These are phyloP conservation scores for Solea senegalensis DNA, from an alignment of 2,113 vertebrate species.

Conservation along the genomic window DNA sequence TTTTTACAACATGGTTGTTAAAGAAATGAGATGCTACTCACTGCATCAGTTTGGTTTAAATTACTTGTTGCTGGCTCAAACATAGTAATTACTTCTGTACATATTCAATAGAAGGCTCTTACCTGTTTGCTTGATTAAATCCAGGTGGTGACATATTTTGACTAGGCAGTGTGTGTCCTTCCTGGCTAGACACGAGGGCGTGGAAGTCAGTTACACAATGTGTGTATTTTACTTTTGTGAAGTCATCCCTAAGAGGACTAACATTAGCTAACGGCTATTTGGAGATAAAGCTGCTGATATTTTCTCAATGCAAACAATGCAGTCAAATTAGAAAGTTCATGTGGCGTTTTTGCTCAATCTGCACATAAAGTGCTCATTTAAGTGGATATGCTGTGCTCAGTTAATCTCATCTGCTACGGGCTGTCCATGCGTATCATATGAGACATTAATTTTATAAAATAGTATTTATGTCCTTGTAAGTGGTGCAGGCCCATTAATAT, in stretches of 20 bases:
- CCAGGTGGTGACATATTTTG: too few relatives aligned
- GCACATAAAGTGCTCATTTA: neutral
- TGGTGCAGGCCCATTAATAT: neutral
- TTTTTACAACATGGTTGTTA: too few relatives aligned
- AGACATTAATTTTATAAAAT: neutral
- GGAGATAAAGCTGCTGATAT: neutral
- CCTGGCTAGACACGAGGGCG: neutral
- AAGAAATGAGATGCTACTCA: too few relatives aligned
- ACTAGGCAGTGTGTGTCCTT: neutral
- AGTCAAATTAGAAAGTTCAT: neutral
- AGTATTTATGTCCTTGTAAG: neutral
- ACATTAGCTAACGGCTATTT: neutral
- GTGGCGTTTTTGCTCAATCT: neutral
- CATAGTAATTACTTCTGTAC: too few relatives aligned
- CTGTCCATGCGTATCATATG: neutral
- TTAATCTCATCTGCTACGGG: neutral
- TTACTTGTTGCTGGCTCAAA: too few relatives aligned
- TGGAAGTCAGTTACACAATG: neutral
- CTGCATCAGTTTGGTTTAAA: too few relatives aligned
- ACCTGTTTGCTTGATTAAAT: too few relatives aligned
- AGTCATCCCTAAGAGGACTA: neutral
- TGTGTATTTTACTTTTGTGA: neutral
- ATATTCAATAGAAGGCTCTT: too few relatives aligned
- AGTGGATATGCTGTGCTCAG: neutral
- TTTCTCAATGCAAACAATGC: conserved; percentile 7